Conservation (phyloP, 2,113 vertebrate species). For the Phrynosoma platyrhinos region DNA sequence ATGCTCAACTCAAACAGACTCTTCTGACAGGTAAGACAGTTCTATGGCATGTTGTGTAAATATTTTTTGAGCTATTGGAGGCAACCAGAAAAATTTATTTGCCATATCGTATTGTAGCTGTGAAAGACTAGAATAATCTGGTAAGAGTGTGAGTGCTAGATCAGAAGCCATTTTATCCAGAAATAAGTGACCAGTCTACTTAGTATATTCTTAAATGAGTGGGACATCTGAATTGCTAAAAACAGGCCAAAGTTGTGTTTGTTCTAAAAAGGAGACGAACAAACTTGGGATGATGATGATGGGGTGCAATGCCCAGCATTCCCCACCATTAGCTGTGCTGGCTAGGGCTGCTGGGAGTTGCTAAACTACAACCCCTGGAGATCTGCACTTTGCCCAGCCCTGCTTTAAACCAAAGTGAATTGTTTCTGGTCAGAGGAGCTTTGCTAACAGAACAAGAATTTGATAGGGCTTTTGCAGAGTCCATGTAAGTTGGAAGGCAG, state of each 20-base stretch:
- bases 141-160: too few species aligned
- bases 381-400: too few species aligned
- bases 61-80: background rate
- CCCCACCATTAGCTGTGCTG: too few species aligned
- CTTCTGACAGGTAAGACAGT: slow-evolving; percentile 74
- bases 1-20: slow-evolving; percentile 73
- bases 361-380: too few species aligned
- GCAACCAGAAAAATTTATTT: background rate
- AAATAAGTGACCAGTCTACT: too few species aligned
- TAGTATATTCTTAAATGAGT: background rate
- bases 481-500: background rate
- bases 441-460: background rate
- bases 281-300: too few species aligned
- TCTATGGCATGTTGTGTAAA: background rate
- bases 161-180: too few species aligned
- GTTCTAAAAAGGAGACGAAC: too few species aligned
- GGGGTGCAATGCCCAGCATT: too few species aligned
- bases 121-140: too few species aligned
- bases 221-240: too few species aligned
- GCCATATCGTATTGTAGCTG: background rate
- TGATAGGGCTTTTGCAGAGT: background rate
- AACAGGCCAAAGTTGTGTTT: background rate
- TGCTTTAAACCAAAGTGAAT: background rate
- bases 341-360: too few species aligned
- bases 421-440: background rate